These are phyloP conservation scores for Tigriopus californicus DNA, from an alignment of 2,888 invertebrate genomes.

Conservation along the genomic window DNA sequence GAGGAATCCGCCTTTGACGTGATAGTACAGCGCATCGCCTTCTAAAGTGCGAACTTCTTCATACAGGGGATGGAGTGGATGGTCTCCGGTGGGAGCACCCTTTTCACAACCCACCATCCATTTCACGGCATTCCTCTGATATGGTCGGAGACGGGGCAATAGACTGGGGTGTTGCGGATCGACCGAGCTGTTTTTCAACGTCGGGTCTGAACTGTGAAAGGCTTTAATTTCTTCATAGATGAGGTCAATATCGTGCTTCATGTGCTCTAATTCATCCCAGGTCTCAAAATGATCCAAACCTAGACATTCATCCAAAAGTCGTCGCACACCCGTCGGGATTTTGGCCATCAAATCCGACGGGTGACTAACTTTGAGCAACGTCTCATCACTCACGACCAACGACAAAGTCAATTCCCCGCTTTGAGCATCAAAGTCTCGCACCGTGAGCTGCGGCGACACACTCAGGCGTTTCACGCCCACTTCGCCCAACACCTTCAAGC, in stretches of 20 bases:
- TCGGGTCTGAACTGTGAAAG: constrained; percentile 20
- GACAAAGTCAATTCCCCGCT: no score
- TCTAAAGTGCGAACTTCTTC: constrained; percentile 23
- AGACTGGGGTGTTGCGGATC: constrained; percentile 30
- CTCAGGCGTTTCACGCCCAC: no score
- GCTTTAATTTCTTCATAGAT: constrained; percentile 24
- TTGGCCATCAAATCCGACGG: background rate
- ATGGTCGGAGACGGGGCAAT: constrained; percentile 39
- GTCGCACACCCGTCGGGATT: background rate
- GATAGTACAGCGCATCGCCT: constrained; percentile 26
- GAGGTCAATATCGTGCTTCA: constrained; percentile 25
- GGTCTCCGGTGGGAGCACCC: constrained; percentile 16
- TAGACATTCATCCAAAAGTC: background rate
- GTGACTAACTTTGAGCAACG: background rate
- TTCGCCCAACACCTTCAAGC: no score
- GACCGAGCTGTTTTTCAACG: constrained; percentile 16
- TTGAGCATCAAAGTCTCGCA: no score
- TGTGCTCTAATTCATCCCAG: constrained; percentile 13
- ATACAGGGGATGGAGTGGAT: constrained; percentile 25
- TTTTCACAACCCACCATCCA: constrained; percentile 48
- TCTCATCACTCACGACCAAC: no score
- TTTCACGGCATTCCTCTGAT: constrained; percentile 42
- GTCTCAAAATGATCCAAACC: background rate
- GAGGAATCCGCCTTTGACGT: constrained; percentile 32
- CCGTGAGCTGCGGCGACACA: no score